Conservation (phyloP, 1,140 invertebrate species). For the Lamellibrachia luymesi region DNA sequence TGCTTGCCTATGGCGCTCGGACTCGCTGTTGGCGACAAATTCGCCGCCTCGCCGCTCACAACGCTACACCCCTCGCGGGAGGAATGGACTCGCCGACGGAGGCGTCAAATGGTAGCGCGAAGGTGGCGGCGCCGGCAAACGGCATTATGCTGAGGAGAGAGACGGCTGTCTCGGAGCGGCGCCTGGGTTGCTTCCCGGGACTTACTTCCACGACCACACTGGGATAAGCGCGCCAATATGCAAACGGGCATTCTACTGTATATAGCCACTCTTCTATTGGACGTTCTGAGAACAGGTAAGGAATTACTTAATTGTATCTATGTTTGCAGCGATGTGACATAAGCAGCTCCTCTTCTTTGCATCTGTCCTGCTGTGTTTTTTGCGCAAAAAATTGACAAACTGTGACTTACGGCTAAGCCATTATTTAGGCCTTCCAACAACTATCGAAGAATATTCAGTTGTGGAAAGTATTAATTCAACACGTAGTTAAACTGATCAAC, state of each 20-base stretch:
- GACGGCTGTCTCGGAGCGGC: not conserved
- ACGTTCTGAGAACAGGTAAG: conserved; percentile 4
- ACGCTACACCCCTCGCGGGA: not conserved
- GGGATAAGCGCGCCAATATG: conserved; percentile 3
- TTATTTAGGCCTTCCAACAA: not conserved
- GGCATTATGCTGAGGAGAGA: not conserved
- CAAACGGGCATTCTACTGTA: conserved; percentile 4
- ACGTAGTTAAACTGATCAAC: not conserved
- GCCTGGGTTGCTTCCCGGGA: not conserved
- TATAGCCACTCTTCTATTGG: not conserved
- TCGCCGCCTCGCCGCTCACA: not conserved
- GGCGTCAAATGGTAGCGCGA: not conserved
- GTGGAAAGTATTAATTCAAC: not conserved
- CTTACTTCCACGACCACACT: not conserved
- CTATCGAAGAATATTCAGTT: not conserved
- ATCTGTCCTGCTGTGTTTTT: not conserved
- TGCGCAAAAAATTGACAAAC: not conserved
- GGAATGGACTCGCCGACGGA: not conserved
- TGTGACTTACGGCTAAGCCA: not conserved
- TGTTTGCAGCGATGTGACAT: not conserved
- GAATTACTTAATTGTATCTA: not conserved
- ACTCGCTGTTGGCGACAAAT: not conserved
- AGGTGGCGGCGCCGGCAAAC: not conserved
- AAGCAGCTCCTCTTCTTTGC: not conserved
- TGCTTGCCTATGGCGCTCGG: not conserved